phyloP scores from a whole-genome alignment of 2,888 invertebrate species.

The Apoda limacodes region DNA sequence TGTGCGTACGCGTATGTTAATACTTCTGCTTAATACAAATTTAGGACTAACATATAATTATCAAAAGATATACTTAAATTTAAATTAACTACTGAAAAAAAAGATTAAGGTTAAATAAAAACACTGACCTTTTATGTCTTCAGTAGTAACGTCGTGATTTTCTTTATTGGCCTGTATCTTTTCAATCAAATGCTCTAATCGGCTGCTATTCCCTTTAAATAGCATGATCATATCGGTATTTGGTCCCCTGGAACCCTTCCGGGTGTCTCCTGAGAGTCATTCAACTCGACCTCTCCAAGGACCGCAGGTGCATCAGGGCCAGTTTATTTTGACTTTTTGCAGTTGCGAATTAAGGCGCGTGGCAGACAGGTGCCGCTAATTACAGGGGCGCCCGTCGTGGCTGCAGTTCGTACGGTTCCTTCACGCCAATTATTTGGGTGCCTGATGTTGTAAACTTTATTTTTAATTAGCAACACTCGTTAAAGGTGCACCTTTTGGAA shows the following conservation, averaged over 20 bases:
- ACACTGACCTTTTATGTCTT: conserved; percentile 60
- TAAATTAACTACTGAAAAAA: too few relatives aligned
- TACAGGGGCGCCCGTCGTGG: conserved; percentile 48
- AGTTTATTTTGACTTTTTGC: conserved; percentile 57
- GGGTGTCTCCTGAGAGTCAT: background rate
- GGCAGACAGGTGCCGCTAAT: conserved; percentile 62
- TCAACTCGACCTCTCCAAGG: background rate
- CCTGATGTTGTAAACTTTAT: conserved; percentile 33
- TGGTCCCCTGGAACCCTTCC: too few relatives aligned
- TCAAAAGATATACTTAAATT: too few relatives aligned
- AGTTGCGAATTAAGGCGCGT: conserved; percentile 61
- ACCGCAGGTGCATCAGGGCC: conserved; percentile 63
- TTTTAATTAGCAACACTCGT: conserved; percentile 41
- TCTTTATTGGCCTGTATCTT: conserved; percentile 90
- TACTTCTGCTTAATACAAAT: too few relatives aligned
- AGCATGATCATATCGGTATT: conserved; percentile 76
- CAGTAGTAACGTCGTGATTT: conserved; percentile 68
- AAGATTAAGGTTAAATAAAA: background rate
- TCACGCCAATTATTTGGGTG: conserved; percentile 64
- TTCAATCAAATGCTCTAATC: conserved; percentile 86
- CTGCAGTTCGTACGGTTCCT: conserved; percentile 44
- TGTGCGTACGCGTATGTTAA: too few relatives aligned
- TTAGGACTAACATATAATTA: too few relatives aligned
- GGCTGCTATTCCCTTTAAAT: conserved; percentile 88
- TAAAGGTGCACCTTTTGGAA: conserved; percentile 43